Evolutionary conservation across 1,140 invertebrate genomes (phyloP), one percentile per base, ranked within the genome.

Genomic region (Brachionus angularis): DNA sequence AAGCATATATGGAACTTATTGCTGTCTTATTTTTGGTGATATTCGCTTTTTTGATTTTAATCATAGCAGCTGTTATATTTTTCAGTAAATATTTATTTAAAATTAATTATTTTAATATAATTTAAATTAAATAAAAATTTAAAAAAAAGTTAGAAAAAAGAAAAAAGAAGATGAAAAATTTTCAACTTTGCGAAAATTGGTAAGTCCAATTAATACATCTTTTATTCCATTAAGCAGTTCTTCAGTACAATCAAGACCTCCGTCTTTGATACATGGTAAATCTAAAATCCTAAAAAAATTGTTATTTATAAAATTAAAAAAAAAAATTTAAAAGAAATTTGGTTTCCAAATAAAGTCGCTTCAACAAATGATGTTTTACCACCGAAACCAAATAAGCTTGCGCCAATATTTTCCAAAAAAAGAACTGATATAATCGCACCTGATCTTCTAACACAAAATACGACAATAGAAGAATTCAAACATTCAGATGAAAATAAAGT

Each of bases 101-200:
- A 27, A 31, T 33, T 23, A 64, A 23, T 42, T 42, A 39, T 12
- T 33, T 53, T 31, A n/a, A n/a, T n/a, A n/a, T 10, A 16, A 42
- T 7, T 42, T 44, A 21, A 42, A 64, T 14, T 18, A 18, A 34
- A 12, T 16, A 58, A 25, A 5, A 58, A 29, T 47, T 5, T 42
- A 16, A 42, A 10, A 42, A 16, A 42, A 67, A 50, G 42, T 50
- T 4, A 27, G 44, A 33, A 67, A 47, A 27, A 46, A 67, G 16
- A 46, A 46, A 47, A 67, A 67, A 31, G 53, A 58, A 16, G 39
- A 14, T 23, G 53, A 58, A 58, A 58, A 58, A 29, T 58, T 58
- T 39, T 42, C 53, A 18, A 58, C 16, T 23, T 39, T 58, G 0
- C 21, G 53, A 23, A 23, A 58, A 33, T n/a, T 27, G 10, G 7